These are phyloP conservation scores for Pogonocichla stellata DNA, from an alignment of 2,113 vertebrate genomes.

Conservation along the genomic window DNA sequence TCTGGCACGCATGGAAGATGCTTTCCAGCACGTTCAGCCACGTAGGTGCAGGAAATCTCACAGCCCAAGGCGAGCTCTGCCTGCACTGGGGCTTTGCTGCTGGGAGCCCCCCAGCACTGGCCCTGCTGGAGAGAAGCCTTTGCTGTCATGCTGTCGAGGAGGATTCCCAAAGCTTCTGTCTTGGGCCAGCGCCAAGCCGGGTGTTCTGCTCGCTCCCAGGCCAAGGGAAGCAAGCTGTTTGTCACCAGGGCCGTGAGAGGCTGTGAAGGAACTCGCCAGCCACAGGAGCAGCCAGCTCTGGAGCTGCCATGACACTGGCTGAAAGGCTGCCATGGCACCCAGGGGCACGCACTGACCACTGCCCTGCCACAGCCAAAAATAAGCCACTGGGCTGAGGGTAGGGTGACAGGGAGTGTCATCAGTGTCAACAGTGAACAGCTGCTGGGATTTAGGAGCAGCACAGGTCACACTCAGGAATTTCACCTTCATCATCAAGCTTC, in stretches of 20 bases:
- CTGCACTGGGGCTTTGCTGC: background rate
- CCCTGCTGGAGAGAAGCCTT: background rate
- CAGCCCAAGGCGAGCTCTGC: background rate
- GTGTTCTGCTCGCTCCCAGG: background rate
- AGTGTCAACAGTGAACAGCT: background rate
- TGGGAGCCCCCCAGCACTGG: background rate
- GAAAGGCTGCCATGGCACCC: background rate
- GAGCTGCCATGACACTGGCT: accelerated
- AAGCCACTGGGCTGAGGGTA: accelerated
- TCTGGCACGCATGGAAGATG: background rate
- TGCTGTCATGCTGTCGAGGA: background rate
- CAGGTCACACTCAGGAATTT: background rate
- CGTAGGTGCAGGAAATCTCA: background rate
- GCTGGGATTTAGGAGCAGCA: background rate
- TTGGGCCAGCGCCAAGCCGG: background rate
- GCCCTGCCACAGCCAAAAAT: background rate
- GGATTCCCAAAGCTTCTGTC: conserved; percentile 38
- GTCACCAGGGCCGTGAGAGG: background rate
- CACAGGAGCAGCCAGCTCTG: accelerated
- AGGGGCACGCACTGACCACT: accelerated
- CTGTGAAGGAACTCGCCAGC: background rate
- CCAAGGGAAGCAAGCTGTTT: background rate
- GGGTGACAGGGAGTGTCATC: background rate
- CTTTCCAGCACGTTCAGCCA: background rate
- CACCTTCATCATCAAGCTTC: background rate